phyloP scores from a whole-genome alignment of 2,888 invertebrate genomes.

The Trachelus troglodyta region DNA sequence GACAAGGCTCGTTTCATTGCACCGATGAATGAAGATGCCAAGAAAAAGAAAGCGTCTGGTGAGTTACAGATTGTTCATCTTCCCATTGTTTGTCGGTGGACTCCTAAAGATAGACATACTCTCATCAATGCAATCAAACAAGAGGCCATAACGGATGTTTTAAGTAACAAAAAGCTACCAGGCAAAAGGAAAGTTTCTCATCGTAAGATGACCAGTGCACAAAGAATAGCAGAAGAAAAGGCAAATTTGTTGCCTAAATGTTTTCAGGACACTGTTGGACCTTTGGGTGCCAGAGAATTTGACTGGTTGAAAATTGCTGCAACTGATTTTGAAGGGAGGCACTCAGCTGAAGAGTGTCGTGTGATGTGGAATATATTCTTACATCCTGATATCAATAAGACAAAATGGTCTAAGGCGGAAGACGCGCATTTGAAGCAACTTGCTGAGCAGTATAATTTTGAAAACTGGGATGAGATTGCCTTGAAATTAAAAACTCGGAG shows the following conservation, averaged over 20 bases:
- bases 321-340: conserved; percentile 68
- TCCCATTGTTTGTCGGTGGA: conserved; percentile 62
- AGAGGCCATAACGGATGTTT: conserved; percentile 60
- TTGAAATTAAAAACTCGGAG: conserved; percentile 70
- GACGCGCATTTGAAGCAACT: conserved; percentile 63
- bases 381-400: conserved; percentile 76
- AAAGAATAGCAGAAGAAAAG: conserved; percentile 11
- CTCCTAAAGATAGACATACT: conserved; percentile 70
- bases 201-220: conserved; percentile 18
- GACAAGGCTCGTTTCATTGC: conserved; percentile 70
- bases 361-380: conserved; percentile 79
- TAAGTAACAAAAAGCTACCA: conserved; percentile 46
- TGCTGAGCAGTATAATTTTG: conserved; percentile 65
- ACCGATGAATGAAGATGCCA: conserved; percentile 73
- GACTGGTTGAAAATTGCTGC: conserved; percentile 72
- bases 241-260: conserved; percentile 31
- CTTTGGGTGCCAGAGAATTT: conserved; percentile 61
- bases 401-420: conserved; percentile 69
- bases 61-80: conserved; percentile 55
- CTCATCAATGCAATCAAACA: conserved; percentile 68
- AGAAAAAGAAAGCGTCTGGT: conserved; percentile 59
- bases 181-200: conserved; percentile 46
- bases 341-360: conserved; percentile 74
- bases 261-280: conserved; percentile 42
- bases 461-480: conserved; percentile 78